Percentiles rank a stretch among this genome's conserved stretches.
These are phyloP conservation scores for Brachirus orientalis DNA, from an alignment of 2,113 vertebrate species.

Conservation along the genomic window DNA sequence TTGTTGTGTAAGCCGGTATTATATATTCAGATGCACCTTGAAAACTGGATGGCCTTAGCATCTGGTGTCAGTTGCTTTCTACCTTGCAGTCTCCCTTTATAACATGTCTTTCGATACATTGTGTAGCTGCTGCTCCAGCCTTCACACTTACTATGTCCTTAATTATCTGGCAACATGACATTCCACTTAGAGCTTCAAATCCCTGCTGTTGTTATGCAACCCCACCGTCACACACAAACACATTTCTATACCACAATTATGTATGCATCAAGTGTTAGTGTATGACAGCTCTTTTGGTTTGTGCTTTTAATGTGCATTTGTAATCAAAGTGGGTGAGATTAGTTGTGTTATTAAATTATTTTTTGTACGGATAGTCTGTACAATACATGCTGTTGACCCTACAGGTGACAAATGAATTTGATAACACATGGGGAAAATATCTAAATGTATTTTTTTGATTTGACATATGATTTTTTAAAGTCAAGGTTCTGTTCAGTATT, in stretches of 20 bases:
- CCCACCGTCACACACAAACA: constrained; percentile 57
- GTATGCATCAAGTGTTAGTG: constrained; percentile 56
- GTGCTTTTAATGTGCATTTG: constrained; percentile 30
- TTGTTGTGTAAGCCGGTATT: constrained; percentile 9
- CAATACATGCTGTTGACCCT: not conserved
- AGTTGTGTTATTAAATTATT: not conserved
- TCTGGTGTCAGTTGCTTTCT: not conserved
- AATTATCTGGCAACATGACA: constrained; percentile 63
- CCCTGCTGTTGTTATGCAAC: constrained; percentile 57
- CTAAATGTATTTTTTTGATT: no score
- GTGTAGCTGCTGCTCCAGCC: not conserved
- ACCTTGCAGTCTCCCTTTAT: not conserved
- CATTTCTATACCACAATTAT: constrained; percentile 72
- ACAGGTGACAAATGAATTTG: constrained; percentile 6
- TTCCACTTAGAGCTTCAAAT: constrained; percentile 64
- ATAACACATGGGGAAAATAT: no score
- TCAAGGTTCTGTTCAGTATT: no score
- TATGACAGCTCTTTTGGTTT: constrained; percentile 55
- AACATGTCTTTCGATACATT: not conserved
- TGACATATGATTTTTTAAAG: no score
- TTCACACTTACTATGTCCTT: constrained; percentile 43
- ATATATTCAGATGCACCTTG: constrained; percentile 31
- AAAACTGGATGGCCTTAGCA: constrained; percentile 18
- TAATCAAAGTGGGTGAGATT: constrained; percentile 4
- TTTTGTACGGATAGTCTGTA: constrained; percentile 4